Evolutionary conservation across 2,797 vertebrate species (phyloP).

Genomic region (Galagoides demidoff): DNA sequence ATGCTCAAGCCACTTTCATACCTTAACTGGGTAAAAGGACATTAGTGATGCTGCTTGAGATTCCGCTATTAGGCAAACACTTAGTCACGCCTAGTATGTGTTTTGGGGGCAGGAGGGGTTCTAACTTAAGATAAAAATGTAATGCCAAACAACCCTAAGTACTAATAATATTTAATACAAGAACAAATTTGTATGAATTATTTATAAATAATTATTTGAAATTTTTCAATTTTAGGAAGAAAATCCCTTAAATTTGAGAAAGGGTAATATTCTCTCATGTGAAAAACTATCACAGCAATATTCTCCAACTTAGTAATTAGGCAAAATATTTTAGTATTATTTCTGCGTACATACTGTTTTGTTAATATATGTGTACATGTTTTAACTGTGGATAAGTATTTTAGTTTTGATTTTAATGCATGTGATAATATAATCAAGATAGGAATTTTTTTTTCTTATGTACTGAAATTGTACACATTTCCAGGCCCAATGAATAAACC

Average conservation of each 20-base stretch:
- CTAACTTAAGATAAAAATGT: constrained; percentile 44
- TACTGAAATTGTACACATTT: constrained; percentile 37
- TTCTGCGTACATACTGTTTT: constrained; percentile 50
- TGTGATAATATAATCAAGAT: constrained; percentile 34
- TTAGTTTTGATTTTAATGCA: constrained; percentile 67
- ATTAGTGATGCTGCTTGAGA: background rate
- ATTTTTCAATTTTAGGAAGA: constrained; percentile 58
- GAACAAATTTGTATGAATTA: constrained; percentile 44
- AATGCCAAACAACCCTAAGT: constrained; percentile 36
- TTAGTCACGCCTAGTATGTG: constrained; percentile 1
- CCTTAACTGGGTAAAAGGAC: background rate
- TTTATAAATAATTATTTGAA: constrained; percentile 53
- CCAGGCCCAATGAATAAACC: constrained; percentile 57
- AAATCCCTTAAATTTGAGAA: constrained; percentile 57
- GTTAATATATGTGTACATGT: constrained; percentile 46
- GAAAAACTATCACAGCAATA: constrained; percentile 42
- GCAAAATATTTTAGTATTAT: constrained; percentile 11
- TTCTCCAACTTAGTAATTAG: constrained; percentile 43
- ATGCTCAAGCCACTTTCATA: background rate
- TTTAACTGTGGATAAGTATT: constrained; percentile 58
- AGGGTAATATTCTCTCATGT: constrained; percentile 37
- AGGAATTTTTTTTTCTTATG: constrained; percentile 49
- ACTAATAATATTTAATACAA: constrained; percentile 50
- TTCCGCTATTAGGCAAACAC: background rate
- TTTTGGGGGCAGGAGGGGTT: background rate